A percentile compares a stretch with the other conserved stretches of the same genome.
Conservation (phyloP, 2,113 vertebrate genomes). For the Leuciscus idus region DNA sequence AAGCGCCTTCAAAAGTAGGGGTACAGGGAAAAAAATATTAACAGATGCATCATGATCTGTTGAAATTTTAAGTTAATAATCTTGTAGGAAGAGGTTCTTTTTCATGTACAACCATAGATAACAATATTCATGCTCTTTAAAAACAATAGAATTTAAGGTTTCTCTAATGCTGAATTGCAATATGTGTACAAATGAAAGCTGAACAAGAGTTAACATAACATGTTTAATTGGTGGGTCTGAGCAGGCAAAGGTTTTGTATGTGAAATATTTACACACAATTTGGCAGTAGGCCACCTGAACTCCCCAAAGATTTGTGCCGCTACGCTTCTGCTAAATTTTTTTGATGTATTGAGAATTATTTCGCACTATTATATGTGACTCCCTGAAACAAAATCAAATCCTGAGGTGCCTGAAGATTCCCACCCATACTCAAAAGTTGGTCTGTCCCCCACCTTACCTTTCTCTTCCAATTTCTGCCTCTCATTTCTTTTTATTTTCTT, state of each 20-base stretch:
- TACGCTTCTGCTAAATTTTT: background rate
- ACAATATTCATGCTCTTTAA: background rate
- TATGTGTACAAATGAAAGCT: background rate
- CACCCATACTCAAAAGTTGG: background rate
- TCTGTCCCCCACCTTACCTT: background rate
- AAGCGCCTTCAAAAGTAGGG: background rate
- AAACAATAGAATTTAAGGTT: background rate
- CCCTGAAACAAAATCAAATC: background rate
- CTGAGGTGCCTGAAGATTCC: background rate
- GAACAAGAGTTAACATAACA: background rate
- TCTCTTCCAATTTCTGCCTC: conserved; percentile 4
- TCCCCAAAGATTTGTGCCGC: background rate
- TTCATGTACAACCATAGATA: background rate
- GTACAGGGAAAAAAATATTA: background rate
- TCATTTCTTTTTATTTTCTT: conserved; percentile 30
- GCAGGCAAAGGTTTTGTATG: background rate
- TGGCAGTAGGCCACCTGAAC: background rate
- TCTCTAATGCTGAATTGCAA: background rate
- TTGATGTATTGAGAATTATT: background rate
- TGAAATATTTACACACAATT: background rate
- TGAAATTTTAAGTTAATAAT: too few relatives aligned
- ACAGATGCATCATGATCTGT: background rate
- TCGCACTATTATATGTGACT: background rate
- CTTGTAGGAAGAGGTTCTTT: too few relatives aligned
- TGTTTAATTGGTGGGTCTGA: background rate